A percentile compares a stretch with the other conserved stretches of the same genome.
Conservation (phyloP, 2,797 vertebrate species). For the Nannoperca obscura region DNA sequence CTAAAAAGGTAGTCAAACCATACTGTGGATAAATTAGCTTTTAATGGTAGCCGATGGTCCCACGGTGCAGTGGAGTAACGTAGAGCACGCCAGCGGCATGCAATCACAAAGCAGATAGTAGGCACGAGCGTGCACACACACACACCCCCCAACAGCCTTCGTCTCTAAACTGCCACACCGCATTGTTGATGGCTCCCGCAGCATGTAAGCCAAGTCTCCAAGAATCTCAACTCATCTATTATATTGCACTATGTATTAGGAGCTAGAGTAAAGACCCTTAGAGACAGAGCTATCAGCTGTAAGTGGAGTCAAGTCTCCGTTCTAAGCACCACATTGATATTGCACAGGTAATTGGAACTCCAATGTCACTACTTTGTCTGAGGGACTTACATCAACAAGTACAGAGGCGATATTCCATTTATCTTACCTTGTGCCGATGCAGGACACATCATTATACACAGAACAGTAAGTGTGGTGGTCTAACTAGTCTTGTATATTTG, state of each 20-base stretch:
- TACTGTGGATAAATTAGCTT: slow-evolving; percentile 3
- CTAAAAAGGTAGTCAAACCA: slow-evolving; percentile 5
- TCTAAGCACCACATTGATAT: slow-evolving; percentile 81
- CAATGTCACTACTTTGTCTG: slow-evolving; percentile 74
- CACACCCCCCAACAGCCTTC: slow-evolving; percentile 41
- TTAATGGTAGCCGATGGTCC: slow-evolving; percentile 22
- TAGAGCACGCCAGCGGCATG: not conserved
- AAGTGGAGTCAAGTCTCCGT: slow-evolving; percentile 76
- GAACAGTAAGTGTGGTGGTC: slow-evolving; percentile 63
- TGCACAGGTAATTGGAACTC: slow-evolving; percentile 80
- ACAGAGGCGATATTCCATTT: slow-evolving; percentile 75
- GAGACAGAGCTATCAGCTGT: slow-evolving; percentile 72
- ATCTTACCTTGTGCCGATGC: slow-evolving; percentile 81
- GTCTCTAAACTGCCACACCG: slow-evolving; percentile 51
- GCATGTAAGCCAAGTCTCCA: slow-evolving; percentile 53
- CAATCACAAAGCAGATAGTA: slow-evolving; percentile 25
- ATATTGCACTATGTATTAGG: slow-evolving; percentile 64
- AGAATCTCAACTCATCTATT: slow-evolving; percentile 66
- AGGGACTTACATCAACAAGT: slow-evolving; percentile 80
- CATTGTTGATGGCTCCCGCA: slow-evolving; percentile 44
- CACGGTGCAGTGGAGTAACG: slow-evolving; percentile 8
- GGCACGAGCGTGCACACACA: slow-evolving; percentile 11
- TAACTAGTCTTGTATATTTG: slow-evolving; percentile 75
- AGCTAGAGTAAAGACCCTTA: slow-evolving; percentile 64
- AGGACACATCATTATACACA: slow-evolving; percentile 75